phyloP scores from a whole-genome alignment of 2,113 vertebrate genomes.

The Raja brachyura region DNA sequence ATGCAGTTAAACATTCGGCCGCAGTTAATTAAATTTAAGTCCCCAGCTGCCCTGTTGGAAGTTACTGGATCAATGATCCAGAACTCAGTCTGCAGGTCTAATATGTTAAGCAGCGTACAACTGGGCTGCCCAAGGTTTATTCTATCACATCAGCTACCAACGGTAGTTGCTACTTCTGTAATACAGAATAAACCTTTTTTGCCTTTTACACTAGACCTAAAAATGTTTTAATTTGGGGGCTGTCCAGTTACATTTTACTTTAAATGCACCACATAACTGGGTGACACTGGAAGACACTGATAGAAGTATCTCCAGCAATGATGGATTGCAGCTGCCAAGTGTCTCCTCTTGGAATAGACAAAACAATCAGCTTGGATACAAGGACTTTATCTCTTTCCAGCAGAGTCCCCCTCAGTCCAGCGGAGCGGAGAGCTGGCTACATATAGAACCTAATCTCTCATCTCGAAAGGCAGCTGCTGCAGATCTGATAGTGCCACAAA shows the following conservation, averaged over 20 bases:
- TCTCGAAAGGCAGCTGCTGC: background rate
- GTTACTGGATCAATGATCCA: too few relatives aligned
- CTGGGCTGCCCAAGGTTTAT: background rate
- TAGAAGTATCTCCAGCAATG: background rate
- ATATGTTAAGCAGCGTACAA: background rate
- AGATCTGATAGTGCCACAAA: conserved; percentile 7
- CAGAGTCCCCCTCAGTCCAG: background rate
- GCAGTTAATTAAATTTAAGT: too few relatives aligned
- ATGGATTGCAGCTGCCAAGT: background rate
- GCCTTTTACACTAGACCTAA: background rate
- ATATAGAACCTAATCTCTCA: background rate
- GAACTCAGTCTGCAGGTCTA: too few relatives aligned
- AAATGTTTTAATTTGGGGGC: background rate
- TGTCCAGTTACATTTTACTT: background rate
- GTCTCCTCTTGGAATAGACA: background rate
- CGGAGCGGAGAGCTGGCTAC: background rate
- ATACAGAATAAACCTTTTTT: background rate
- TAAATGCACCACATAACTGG: background rate
- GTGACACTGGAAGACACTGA: background rate
- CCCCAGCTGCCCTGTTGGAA: too few relatives aligned
- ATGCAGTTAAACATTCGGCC: too few relatives aligned
- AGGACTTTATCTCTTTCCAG: background rate
- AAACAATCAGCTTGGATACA: background rate
- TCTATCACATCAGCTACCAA: background rate
- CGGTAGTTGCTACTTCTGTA: background rate